Evolutionary conservation across 1,140 invertebrate species (phyloP).

Genomic region (Euborellia annulipes): DNA sequence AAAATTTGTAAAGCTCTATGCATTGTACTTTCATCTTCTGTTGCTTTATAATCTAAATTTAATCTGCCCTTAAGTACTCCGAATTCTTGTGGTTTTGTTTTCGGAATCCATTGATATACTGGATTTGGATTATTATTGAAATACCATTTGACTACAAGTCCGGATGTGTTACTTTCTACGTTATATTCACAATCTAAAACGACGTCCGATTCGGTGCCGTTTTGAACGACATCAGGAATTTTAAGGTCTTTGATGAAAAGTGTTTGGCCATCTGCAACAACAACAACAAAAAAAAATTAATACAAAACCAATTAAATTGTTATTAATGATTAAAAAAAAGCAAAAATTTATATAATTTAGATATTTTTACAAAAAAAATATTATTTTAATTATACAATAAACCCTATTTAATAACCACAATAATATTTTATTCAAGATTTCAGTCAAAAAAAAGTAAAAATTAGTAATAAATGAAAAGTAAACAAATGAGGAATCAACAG

Average conservation of each 20-base stretch:
- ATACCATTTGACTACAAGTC: constrained; percentile 64
- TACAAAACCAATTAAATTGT: too few species aligned
- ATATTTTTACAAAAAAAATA: too few species aligned
- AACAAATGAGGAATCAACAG: too few species aligned
- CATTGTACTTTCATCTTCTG: constrained; percentile 38
- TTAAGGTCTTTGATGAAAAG: constrained; percentile 40
- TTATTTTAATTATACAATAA: too few species aligned
- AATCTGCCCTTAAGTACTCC: constrained; percentile 44
- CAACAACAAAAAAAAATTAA: too few species aligned
- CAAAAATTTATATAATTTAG: too few species aligned
- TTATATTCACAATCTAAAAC: constrained; percentile 61
- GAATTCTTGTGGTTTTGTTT: constrained; percentile 38
- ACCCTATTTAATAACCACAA: too few species aligned
- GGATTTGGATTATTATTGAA: constrained; percentile 45
- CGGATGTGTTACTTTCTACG: constrained; percentile 32
- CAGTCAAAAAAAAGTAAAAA: too few species aligned
- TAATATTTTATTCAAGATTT: too few species aligned
- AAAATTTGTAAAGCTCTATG: constrained; percentile 46
- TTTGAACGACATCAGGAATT: constrained; percentile 48
- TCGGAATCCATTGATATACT: constrained; percentile 63
- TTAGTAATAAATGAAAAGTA: too few species aligned
- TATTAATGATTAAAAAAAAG: too few species aligned
- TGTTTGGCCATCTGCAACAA: too few species aligned
- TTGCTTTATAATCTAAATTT: constrained; percentile 41
- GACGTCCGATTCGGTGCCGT: constrained; percentile 43